Evolutionary conservation across 2,888 invertebrate species (phyloP).

Genomic region (Gasteruption jaculator): DNA sequence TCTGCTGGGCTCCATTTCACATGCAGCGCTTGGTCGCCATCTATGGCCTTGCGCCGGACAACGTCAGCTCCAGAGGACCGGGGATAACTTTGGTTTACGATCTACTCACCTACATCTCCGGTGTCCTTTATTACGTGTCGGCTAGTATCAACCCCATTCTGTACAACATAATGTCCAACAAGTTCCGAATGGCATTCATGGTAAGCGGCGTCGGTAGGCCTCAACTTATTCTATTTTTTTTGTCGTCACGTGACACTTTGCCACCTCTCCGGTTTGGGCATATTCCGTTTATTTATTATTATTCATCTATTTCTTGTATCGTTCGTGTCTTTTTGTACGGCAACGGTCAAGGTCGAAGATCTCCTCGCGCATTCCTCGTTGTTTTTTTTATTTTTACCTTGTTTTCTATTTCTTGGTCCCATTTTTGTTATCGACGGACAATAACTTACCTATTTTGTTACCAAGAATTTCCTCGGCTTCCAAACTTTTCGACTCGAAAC

Average conservation of each 20-base stretch:
- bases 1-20: constrained; percentile 93
- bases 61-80: constrained; percentile 37
- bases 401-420: too few relatives aligned
- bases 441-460: too few relatives aligned
- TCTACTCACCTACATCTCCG: constrained; percentile 76
- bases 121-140: constrained; percentile 86
- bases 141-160: constrained; percentile 90
- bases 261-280: too few relatives aligned
- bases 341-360: too few relatives aligned
- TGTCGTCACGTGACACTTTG: not conserved
- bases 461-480: too few relatives aligned
- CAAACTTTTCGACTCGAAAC: too few relatives aligned
- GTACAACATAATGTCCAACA: constrained; percentile 92
- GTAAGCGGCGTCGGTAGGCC: too few relatives aligned
- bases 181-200: constrained; percentile 90
- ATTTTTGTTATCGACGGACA: too few relatives aligned
- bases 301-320: not conserved
- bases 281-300: too few relatives aligned
- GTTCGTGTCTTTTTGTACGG: constrained; percentile 1
- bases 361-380: too few relatives aligned
- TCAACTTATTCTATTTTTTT: constrained; percentile 13
- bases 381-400: too few relatives aligned
- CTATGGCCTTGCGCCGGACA: constrained; percentile 57
- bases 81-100: constrained; percentile 61
- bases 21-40: constrained; percentile 82